Percentiles rank a stretch among this genome's conserved stretches.
These are phyloP conservation scores for Bombyx huttoni DNA, from an alignment of 2,888 invertebrate genomes.

Conservation along the genomic window DNA sequence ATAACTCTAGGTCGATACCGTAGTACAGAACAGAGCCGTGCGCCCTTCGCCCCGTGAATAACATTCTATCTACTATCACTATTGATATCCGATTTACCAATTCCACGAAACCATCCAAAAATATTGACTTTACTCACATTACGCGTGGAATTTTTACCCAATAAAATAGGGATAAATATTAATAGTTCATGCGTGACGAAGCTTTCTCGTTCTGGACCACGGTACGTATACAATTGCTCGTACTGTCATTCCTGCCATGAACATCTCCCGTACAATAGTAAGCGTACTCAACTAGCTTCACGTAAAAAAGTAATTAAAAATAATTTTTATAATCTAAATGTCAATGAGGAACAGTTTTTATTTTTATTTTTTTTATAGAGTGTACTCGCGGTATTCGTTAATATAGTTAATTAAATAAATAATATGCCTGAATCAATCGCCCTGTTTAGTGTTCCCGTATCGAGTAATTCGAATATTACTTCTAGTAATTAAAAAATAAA, in stretches of 20 bases:
- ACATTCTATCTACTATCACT: too few relatives aligned
- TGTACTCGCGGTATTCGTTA: not conserved
- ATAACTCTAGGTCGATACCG: slow-evolving; percentile 45
- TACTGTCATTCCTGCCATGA: slow-evolving; percentile 37
- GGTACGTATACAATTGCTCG: slow-evolving; percentile 7
- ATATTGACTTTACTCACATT: too few relatives aligned
- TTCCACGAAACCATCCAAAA: too few relatives aligned
- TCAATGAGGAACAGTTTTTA: slow-evolving; percentile 45
- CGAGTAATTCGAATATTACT: too few relatives aligned
- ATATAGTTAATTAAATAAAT: slow-evolving; percentile 26
- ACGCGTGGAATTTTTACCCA: not conserved
- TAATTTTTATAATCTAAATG: slow-evolving; percentile 19
- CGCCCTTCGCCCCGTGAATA: too few relatives aligned
- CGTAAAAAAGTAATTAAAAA: slow-evolving; percentile 44
- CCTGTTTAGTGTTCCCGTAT: slow-evolving; percentile 5
- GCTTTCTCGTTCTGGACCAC: slow-evolving; percentile 5
- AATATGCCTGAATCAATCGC: slow-evolving; percentile 28
- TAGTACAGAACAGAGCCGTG: not conserved
- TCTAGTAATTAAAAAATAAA: too few relatives aligned
- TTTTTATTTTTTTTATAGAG: slow-evolving; percentile 26
- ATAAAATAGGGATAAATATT: not conserved
- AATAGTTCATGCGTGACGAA: not conserved
- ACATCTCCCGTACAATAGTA: slow-evolving; percentile 54
- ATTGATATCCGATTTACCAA: too few relatives aligned
- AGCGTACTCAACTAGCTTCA: slow-evolving; percentile 61